Base-by-base conservation (phyloP, 2,113 vertebrate species). In the Protobothrops mucrosquamatus region DNA sequence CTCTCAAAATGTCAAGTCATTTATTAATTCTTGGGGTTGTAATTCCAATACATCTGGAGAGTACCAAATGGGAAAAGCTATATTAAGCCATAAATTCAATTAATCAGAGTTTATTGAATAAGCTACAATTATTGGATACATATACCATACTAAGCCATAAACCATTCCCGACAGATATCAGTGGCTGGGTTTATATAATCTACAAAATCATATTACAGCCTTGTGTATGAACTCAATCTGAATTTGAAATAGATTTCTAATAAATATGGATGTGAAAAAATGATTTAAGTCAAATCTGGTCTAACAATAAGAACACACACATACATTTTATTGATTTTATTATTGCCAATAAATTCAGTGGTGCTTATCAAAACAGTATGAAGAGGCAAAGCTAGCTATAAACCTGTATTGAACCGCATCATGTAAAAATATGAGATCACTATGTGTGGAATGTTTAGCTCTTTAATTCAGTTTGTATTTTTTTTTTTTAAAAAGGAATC, bases 381-480 rank as follows among this genome's bases (percentile, higher is more conserved):
- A 91, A 18, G 39, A 34, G 5, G 24, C 43, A 52, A 24, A 22
- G 34, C 9, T 29, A 7, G 48, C 59, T 88, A 52, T 4, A 3
- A 52, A 46, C 51, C 43, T 89, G 34, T 92, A 64, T 23, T 81
- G 52, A 81, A 24, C 34, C 12, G 48, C 87, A 69, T 15, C 54
- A 26, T 88, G 64, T 92, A 81, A 61, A 92, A 89, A 74, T 88
- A 81, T n/a, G 34, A 39, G 24, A 51, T n/a, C 14, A 81, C 51
- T 23, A 56, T 74, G 74, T 89, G 87, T 89, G 91, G 51, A 69
- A 81, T 89, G 48, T 88, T 88, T 89, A 39, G 87, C 59, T 89
- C 86, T 61, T 69, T 18, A n/a, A 88, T 61, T 54, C 34, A 55
- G n/a, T 64, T 61, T 54, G 26, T 39, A 22, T 3, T 23, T 61